Conservation (phyloP, 2,113 vertebrate genomes). For the Zapus hudsonius region DNA sequence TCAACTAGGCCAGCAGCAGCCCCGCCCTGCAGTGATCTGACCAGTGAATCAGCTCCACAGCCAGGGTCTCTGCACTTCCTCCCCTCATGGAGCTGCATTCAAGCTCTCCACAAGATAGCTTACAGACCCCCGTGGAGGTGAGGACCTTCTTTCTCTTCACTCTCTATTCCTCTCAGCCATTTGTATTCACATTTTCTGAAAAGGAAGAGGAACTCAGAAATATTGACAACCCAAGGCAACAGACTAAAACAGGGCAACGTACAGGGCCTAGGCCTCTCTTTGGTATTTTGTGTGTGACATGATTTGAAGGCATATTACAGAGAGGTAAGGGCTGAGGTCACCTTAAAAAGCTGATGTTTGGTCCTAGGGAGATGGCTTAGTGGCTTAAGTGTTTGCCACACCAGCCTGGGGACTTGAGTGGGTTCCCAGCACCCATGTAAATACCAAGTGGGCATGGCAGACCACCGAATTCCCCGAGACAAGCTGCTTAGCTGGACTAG, state of each 20-base stretch:
- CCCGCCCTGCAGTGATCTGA: not conserved
- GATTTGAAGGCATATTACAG: not conserved
- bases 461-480: too few species aligned
- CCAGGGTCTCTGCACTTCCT: not conserved
- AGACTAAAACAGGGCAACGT: not conserved
- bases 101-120: not conserved
- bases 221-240: not conserved
- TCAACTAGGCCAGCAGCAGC: not conserved
- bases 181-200: conserved; percentile 19
- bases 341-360: not conserved
- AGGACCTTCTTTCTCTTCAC: conserved; percentile 29
- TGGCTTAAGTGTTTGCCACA: too few species aligned
- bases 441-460: too few species aligned
- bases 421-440: too few species aligned
- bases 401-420: too few species aligned
- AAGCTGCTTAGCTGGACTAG: too few species aligned
- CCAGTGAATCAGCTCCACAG: not conserved
- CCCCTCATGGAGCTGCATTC: not conserved
- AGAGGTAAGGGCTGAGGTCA: not conserved
- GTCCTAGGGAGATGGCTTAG: too few species aligned
- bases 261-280: not conserved
- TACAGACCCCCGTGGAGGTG: not conserved
- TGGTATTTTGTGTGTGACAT: not conserved
- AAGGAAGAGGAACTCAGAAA: conserved; percentile 11
- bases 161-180: not conserved